A percentile compares a stretch with the other conserved stretches of the same genome.
phyloP scores from a whole-genome alignment of 1,140 invertebrate species.

The Drosophila pruinosa region DNA sequence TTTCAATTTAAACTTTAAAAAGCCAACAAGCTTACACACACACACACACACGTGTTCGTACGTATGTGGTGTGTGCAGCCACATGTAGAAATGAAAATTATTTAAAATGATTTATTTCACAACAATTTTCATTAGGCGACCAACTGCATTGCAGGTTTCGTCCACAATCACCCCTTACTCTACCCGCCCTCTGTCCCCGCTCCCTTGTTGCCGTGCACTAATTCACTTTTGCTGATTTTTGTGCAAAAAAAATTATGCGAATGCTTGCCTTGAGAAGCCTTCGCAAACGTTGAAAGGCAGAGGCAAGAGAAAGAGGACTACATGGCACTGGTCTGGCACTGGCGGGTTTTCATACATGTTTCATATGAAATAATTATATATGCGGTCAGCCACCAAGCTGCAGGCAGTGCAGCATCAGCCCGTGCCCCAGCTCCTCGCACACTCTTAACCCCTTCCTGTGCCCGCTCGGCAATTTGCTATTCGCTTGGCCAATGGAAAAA shows the following conservation, averaged over 20 bases:
- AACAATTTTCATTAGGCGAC: slow-evolving; percentile 76
- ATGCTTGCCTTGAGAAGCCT: slow-evolving; percentile 49
- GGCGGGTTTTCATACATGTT: slow-evolving; percentile 55
- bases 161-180: not conserved
- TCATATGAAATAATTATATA: slow-evolving; percentile 80
- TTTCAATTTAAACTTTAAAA: slow-evolving; percentile 77
- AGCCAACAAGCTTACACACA: slow-evolving; percentile 28
- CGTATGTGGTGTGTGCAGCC: slow-evolving; percentile 29
- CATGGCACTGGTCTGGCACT: slow-evolving; percentile 1
- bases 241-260: slow-evolving; percentile 51
- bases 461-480: slow-evolving; percentile 42
- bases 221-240: slow-evolving; percentile 76
- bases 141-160: slow-evolving; percentile 70
- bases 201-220: slow-evolving; percentile 38
- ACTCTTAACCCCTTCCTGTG: not conserved
- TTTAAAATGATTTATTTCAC: slow-evolving; percentile 81
- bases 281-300: too few relatives aligned
- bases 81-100: slow-evolving; percentile 68
- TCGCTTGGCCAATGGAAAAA: slow-evolving; percentile 35
- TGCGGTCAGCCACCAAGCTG: slow-evolving; percentile 66
- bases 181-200: not conserved
- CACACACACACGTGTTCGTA: not conserved
- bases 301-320: not conserved
- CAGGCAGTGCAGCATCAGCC: slow-evolving; percentile 57
- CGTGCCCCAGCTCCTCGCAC: not conserved